Percentiles rank a stretch among this genome's conserved stretches.
These are phyloP conservation scores for Apocrypta bakeri DNA, from an alignment of 1,140 invertebrate genomes.

Conservation along the genomic window DNA sequence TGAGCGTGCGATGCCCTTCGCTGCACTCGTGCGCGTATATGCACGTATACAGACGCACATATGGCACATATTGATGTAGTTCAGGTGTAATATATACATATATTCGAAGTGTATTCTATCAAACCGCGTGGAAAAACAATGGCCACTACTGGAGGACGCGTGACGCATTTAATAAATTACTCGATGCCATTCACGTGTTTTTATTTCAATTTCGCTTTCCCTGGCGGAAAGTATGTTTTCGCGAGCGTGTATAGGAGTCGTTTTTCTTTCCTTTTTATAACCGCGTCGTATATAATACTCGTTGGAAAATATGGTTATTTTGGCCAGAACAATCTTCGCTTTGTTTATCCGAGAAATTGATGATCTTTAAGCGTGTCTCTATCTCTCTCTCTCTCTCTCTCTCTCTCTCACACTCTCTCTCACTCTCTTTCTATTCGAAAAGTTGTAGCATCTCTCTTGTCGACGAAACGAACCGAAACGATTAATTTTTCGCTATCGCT, in stretches of 20 bases:
- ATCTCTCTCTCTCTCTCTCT: not conserved
- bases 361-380: not conserved
- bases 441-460: no score
- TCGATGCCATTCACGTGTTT: not conserved
- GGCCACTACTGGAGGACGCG: not conserved
- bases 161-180: slow-evolving; percentile 10
- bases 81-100: no score
- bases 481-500: not conserved
- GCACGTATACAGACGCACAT: no score
- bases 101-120: no score
- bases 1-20: not conserved
- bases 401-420: not conserved
- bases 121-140: not conserved
- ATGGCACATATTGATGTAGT: no score
- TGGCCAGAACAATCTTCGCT: not conserved
- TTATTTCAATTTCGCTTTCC: no score
- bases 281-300: not conserved
- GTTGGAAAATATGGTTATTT: not conserved
- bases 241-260: no score
- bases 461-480: no score
- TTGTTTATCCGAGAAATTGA: not conserved
- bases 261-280: no score
- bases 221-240: no score
- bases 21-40: not conserved
- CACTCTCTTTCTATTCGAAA: no score